Evolutionary conservation across 2,113 vertebrate genomes (phyloP), one percentile per base, ranked within the genome.

Genomic region (Gavialis gangeticus): DNA sequence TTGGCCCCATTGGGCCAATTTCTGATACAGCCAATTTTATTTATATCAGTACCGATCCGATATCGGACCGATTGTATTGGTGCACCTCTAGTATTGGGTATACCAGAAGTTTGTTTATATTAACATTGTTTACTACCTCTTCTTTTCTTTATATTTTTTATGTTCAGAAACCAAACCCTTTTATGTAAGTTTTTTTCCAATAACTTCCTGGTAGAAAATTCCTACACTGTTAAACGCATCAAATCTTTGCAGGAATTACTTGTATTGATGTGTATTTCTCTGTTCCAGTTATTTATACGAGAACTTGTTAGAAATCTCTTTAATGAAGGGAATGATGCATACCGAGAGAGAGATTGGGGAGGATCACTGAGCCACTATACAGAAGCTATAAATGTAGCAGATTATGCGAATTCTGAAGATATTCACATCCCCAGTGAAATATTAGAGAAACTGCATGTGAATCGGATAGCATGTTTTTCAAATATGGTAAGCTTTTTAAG

Each of bases 281-380:
- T 90, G 58, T 97, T 97, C 15, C 95, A 99, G 99, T 97, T 99
- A 67, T 99, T 99, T 96, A 98, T 99, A 92, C 98, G 97, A 84
- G 98, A 98, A 62, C 99, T 99, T 5, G 98, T 99, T 96, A 98
- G 97, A 97, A 99, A 99, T 97, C 98, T 99, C 88, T 99, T 99
- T 93, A 98, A 99, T 37, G 99, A 99, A 97, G 99, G 99, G 85
- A 99, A 99, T 75, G 99, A 99, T 24, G 97, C 99, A 3, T 99
- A 99, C 96, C 98, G 97, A 93, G 99, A 99, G 97, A 97, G 98
- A 5, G 98, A 99, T 16, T 99, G 99, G 99, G 98, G 98, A 4
- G 98, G 98, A 87, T 99, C 99, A 8, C 96, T 99, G 67, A 99
- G 98, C 95, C 99, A 99, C 94, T 99, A 99, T 93, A 98, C 99